Percentiles rank a stretch among this genome's conserved stretches.
phyloP scores from a whole-genome alignment of 2,888 invertebrate genomes.

The Azorinus chamasolen region DNA sequence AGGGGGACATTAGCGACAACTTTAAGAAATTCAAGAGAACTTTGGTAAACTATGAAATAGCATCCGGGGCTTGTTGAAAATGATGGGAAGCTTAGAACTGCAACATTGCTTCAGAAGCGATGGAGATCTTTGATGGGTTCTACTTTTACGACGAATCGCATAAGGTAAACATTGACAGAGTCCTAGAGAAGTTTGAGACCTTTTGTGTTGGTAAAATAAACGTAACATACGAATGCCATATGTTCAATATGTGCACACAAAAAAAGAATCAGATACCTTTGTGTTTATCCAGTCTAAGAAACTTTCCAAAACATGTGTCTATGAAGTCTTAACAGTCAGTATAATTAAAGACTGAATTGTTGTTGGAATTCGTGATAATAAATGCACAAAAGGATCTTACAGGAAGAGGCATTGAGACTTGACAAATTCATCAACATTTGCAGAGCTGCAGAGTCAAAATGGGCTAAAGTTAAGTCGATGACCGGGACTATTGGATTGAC shows the following conservation, averaged over 20 bases:
- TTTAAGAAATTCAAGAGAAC: slow-evolving; percentile 28
- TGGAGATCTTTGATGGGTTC: slow-evolving; percentile 44
- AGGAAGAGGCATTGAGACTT: slow-evolving; percentile 9
- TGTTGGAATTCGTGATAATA: background rate
- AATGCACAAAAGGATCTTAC: background rate
- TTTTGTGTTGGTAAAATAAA: slow-evolving; percentile 35
- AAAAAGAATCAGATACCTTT: slow-evolving; percentile 14
- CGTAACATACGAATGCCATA: slow-evolving; percentile 45
- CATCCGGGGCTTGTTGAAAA: slow-evolving; percentile 18
- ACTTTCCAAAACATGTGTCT: slow-evolving; percentile 8
- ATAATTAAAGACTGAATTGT: slow-evolving; percentile 17
- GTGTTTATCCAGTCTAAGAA: slow-evolving; percentile 10
- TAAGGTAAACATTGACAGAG: slow-evolving; percentile 29
- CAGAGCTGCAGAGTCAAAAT: slow-evolving; percentile 15
- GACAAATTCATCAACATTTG: slow-evolving; percentile 14
- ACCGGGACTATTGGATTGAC: slow-evolving; percentile 5
- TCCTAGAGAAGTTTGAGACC: slow-evolving; percentile 42
- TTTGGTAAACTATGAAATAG: slow-evolving; percentile 39
- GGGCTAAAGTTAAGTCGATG: slow-evolving; percentile 16
- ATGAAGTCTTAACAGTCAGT: slow-evolving; percentile 1
- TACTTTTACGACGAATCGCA: slow-evolving; percentile 29
- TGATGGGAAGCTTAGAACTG: slow-evolving; percentile 16
- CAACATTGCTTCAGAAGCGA: slow-evolving; percentile 37
- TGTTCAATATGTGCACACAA: slow-evolving; percentile 45
- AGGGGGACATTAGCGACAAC: slow-evolving; percentile 30